Conservation (phyloP, 2,113 vertebrate species). For the Erythrocercus mccallii region DNA sequence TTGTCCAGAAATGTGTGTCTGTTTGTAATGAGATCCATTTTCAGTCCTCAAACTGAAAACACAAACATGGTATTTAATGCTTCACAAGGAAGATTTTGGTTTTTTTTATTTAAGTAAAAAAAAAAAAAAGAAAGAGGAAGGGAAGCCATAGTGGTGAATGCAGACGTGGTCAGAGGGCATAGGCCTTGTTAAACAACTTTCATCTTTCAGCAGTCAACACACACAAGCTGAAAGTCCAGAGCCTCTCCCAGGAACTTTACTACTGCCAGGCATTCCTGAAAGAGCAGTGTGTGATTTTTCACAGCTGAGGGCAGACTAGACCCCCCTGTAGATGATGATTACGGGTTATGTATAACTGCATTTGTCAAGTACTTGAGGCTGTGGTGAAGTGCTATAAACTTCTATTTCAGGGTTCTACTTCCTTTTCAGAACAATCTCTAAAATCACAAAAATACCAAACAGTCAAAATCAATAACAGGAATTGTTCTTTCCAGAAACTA, state of each 20-base stretch:
- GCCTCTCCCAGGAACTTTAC: background rate
- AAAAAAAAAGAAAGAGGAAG: background rate
- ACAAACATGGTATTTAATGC: background rate
- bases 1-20: background rate
- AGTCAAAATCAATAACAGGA: conserved; percentile 13
- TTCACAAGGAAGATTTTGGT: background rate
- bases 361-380: conserved; percentile 9
- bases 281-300: background rate
- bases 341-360: conserved; percentile 9
- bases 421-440: conserved; percentile 8
- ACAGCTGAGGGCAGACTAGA: background rate
- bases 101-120: background rate
- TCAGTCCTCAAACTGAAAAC: background rate
- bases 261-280: background rate
- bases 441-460: conserved; percentile 22
- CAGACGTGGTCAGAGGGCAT: background rate
- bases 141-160: background rate
- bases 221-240: background rate
- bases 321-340: conserved; percentile 1
- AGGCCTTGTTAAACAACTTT: background rate
- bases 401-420: background rate
- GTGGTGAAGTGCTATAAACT: background rate
- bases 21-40: background rate
- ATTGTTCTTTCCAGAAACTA: conserved; percentile 22
- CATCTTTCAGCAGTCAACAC: background rate